Conservation (phyloP, 2,797 vertebrate species). For the Cygnus olor region DNA sequence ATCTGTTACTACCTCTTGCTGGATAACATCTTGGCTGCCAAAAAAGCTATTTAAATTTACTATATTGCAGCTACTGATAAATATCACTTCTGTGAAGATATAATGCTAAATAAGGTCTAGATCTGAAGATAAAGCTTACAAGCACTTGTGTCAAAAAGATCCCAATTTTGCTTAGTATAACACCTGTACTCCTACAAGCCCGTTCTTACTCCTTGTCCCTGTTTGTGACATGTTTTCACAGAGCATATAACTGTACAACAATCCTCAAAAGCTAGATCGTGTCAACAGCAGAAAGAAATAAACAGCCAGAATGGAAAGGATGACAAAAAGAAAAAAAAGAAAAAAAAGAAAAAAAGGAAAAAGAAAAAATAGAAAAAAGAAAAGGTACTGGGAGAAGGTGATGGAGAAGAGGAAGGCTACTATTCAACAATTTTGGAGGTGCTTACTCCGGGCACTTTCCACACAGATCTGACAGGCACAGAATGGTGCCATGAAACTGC, state of each 20-base stretch:
- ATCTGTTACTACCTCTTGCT: conserved; percentile 62
- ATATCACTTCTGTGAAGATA: conserved; percentile 52
- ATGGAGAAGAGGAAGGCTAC: neutral
- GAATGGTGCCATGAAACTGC: conserved; percentile 69
- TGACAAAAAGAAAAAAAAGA: neutral
- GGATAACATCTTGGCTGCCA: conserved; percentile 60
- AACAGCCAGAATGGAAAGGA: neutral
- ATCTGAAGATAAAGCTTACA: conserved; percentile 61
- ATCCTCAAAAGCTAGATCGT: conserved; percentile 10
- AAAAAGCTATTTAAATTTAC: conserved; percentile 71
- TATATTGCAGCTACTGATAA: conserved; percentile 64
- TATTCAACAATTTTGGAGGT: conserved; percentile 42
- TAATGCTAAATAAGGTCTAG: conserved; percentile 64
- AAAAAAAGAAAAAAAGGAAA: neutral
- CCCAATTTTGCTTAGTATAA: conserved; percentile 14
- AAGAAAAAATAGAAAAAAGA: neutral
- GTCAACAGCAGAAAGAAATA: neutral
- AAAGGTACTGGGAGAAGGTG: neutral
- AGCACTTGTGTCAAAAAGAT: conserved; percentile 38
- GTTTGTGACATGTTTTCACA: neutral
- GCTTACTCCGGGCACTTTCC: conserved; percentile 45
- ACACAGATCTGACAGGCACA: conserved; percentile 58
- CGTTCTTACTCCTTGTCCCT: neutral
- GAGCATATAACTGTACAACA: neutral
- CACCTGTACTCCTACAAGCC: neutral